Conservation (phyloP, 2,797 vertebrate species). For the Peromyscus eremicus region DNA sequence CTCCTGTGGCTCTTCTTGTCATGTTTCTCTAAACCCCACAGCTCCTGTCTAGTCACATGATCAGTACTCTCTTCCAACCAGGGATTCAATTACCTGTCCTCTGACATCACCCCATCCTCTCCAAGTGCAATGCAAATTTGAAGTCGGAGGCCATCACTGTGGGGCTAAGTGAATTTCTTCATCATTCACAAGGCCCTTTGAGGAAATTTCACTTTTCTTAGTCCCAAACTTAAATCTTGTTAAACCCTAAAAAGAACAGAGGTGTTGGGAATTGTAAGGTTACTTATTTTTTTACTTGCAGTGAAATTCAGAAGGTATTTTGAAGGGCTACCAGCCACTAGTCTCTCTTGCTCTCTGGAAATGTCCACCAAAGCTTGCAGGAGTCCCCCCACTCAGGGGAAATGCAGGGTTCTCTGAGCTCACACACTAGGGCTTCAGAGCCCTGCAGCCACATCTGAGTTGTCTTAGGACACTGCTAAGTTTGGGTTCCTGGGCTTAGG, state of each 20-base stretch:
- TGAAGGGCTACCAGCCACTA: not conserved
- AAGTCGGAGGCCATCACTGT: not conserved
- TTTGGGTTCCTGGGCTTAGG: not conserved
- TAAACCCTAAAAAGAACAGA: not conserved
- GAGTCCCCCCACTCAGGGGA: not conserved
- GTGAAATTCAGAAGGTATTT: not conserved
- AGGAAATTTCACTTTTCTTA: conserved; percentile 41
- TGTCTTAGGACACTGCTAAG: not conserved
- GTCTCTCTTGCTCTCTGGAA: not conserved
- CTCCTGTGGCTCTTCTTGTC: not conserved
- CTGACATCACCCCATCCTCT: not conserved
- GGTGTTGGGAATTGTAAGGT: not conserved
- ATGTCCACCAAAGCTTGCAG: not conserved
- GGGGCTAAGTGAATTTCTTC: not conserved
- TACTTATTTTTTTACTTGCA: not conserved
- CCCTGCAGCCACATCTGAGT: not conserved
- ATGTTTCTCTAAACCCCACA: conserved; percentile 44
- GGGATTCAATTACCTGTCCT: conserved; percentile 5
- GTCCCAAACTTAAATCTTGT: not conserved
- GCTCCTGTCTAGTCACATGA: conserved; percentile 23
- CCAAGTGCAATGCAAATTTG: not conserved
- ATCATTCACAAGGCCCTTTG: not conserved
- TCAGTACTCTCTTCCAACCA: not conserved
- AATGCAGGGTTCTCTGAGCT: no score
- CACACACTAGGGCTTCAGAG: not conserved